Evolutionary conservation across 2,113 vertebrate species (phyloP).

Genomic region (Strigops habroptila): DNA sequence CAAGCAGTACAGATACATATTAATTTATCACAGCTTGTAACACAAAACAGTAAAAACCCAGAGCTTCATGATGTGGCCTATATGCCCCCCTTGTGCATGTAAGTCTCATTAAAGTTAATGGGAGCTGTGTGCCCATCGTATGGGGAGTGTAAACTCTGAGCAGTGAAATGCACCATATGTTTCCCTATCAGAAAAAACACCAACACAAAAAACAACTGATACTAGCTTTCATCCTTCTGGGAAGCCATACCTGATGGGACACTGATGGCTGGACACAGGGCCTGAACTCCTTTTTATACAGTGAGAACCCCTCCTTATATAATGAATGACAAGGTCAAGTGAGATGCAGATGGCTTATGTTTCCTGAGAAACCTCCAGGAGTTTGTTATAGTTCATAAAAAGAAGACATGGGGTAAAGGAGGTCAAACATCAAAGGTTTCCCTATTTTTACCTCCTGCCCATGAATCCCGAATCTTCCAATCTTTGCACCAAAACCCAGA

Average conservation of each 20-base stretch:
- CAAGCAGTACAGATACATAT: background rate
- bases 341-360: background rate
- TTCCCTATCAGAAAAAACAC: background rate
- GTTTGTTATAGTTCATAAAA: background rate
- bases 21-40: background rate
- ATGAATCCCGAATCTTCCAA: background rate
- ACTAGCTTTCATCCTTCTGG: background rate
- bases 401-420: accelerated
- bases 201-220: background rate
- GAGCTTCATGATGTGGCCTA: background rate
- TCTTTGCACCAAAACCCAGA: background rate
- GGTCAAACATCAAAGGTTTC: background rate
- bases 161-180: background rate
- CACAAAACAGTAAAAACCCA: background rate
- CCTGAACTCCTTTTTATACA: background rate
- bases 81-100: background rate
- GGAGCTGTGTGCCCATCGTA: background rate
- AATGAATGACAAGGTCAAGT: background rate
- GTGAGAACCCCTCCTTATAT: background rate
- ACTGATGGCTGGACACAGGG: background rate
- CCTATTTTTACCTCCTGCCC: background rate
- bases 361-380: background rate
- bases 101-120: conserved; percentile 16
- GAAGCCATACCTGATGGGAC: background rate
- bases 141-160: background rate